Percentiles rank a stretch among this genome's conserved stretches.
phyloP scores from a whole-genome alignment of 2,797 vertebrate genomes.

The Urosaurus nigricauda region DNA sequence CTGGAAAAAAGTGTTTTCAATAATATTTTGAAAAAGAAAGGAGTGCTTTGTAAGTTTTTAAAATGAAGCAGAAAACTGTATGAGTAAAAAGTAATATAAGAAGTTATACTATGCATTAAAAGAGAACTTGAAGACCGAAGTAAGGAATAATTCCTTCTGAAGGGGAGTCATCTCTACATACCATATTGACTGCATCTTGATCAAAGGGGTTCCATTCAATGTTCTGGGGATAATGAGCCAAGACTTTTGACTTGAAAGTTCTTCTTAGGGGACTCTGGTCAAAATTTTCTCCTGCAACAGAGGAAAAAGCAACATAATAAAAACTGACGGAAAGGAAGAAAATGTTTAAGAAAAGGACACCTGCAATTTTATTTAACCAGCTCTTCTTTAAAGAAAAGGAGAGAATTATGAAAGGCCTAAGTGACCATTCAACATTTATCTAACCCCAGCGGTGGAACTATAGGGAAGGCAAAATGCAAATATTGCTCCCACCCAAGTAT shows the following conservation, averaged over 20 bases:
- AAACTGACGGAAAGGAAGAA: not conserved
- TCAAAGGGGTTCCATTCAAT: constrained; percentile 95
- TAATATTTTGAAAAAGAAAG: not conserved
- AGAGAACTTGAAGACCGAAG: not conserved
- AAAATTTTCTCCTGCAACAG: constrained; percentile 90
- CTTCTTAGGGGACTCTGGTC: constrained; percentile 95
- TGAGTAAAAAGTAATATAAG: not conserved
- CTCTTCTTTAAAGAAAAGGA: constrained; percentile 2
- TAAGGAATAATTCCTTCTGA: not conserved
- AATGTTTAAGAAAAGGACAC: not conserved
- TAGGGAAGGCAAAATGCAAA: no score
- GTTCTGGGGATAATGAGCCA: constrained; percentile 95
- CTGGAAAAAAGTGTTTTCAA: not conserved
- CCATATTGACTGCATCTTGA: constrained; percentile 97
- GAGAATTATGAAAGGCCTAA: not conserved
- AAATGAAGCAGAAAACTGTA: not conserved
- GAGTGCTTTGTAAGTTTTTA: not conserved
- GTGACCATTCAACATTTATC: not conserved
- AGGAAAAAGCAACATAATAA: constrained; percentile 52
- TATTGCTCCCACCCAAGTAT: no score
- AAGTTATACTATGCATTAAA: not conserved
- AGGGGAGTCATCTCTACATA: constrained; percentile 75
- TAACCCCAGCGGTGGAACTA: not conserved
- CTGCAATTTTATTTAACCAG: constrained; percentile 3
- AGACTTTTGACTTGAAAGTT: constrained; percentile 96